Base-by-base conservation (phyloP, 2,113 vertebrate genomes). In the Megaleporinus macrocephalus region DNA sequence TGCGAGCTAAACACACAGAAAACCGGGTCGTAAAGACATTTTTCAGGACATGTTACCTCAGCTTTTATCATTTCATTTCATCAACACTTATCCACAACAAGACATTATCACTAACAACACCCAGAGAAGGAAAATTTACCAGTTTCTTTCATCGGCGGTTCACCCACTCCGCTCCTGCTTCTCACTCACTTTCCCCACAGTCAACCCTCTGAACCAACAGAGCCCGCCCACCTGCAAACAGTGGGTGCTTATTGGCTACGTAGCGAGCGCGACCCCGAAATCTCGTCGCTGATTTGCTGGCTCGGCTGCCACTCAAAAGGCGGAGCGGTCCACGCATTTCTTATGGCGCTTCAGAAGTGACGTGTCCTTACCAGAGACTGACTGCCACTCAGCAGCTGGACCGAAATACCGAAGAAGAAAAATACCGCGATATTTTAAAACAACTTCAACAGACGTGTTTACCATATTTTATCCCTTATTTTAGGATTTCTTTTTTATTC, bases 341-440 rank as follows among this genome's bases (percentile, higher is more conserved):
- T 77, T 70, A 59, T 84, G 85, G 80, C 78, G 82, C 59, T 78
- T 84, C 73, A 86, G 81, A 88, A 87, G 90, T 94, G 94, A 95
- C 94, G 94, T 95, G 94, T 95, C 94, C 93, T 92, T 92, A 90
- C 26, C 36, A 9, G 27, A 73, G 30, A 20, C 24, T 44, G 44
- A 14, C 36, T 44, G 22, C 29, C 33, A 65, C 44, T 73, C 24
- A n/a, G 57, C 29, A 74, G 20, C 20, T 22, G 53, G 53, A 57
- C 15, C 5, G n/a, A n/a, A 20, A 22, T 9, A 57, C 15, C 53
- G 53, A 7, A 20, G 57, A 87, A 44, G 78, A 10, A 44, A 33
- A 30, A 74, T 26, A 72, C 5, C 29, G 33, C 29, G 6, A 33
- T 18, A 29, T 10, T 16, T 47, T 47, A n/a, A n/a, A n/a, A n/a